Evolutionary conservation across 2,113 vertebrate species (phyloP).

Genomic region (Rynchops niger): DNA sequence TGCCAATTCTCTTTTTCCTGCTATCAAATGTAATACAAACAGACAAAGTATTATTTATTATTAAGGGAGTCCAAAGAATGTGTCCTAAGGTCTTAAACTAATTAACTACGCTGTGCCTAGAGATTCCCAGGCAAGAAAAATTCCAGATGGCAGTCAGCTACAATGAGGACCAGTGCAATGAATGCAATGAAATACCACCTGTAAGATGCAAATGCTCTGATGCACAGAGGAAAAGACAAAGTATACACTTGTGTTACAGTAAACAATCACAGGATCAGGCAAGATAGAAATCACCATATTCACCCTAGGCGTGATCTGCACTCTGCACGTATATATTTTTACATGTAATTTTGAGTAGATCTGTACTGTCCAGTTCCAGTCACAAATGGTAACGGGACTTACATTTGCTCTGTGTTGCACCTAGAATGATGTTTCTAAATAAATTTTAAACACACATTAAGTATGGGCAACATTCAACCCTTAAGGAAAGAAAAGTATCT

Average conservation of each 20-base stretch:
- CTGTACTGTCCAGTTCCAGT: background rate
- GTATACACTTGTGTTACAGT: background rate
- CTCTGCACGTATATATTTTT: background rate
- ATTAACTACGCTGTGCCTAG: background rate
- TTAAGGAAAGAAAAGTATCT: background rate
- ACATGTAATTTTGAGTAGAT: background rate
- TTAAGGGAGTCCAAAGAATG: background rate
- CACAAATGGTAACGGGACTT: background rate
- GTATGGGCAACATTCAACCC: background rate
- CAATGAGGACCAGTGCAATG: background rate
- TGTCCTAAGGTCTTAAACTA: background rate
- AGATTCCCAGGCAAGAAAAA: background rate
- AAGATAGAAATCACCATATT: background rate
- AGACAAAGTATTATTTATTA: background rate
- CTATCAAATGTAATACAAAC: background rate
- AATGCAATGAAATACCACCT: background rate
- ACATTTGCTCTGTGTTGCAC: background rate
- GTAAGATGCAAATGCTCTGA: background rate
- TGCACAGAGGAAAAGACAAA: background rate
- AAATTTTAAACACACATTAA: background rate
- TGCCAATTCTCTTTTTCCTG: background rate
- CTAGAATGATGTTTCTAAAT: background rate
- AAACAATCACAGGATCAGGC: background rate
- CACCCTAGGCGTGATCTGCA: background rate
- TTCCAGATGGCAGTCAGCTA: constrained; percentile 16